A percentile compares a stretch with the other conserved stretches of the same genome.
These are phyloP conservation scores for Seriola rivoliana DNA, from an alignment of 2,113 vertebrate species.

Conservation along the genomic window DNA sequence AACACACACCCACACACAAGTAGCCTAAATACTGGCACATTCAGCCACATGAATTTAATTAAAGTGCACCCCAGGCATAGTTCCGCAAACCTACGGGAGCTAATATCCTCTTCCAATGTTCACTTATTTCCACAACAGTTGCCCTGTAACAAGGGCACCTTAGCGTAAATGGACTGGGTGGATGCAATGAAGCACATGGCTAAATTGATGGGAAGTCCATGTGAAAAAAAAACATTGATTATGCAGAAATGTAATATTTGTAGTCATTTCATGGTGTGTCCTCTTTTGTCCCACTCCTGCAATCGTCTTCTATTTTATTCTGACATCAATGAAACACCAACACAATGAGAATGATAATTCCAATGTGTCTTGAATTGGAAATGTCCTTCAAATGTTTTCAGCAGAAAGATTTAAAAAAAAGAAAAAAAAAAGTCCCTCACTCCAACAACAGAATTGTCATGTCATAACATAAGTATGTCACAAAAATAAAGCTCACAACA, in stretches of 20 bases:
- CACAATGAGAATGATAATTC: neutral
- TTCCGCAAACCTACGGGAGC: constrained; percentile 61
- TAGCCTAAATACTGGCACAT: constrained; percentile 9
- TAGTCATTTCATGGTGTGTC: neutral
- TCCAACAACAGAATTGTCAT: neutral
- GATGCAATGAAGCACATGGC: constrained; percentile 16
- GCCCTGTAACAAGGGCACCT: constrained; percentile 11
- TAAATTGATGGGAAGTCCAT: constrained; percentile 1
- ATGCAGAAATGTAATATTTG: constrained; percentile 11
- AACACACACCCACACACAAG: neutral
- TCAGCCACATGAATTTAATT: constrained; percentile 38
- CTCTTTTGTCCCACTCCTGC: neutral
- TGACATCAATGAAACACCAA: neutral
- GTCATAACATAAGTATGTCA: neutral
- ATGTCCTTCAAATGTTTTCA: constrained; percentile 10
- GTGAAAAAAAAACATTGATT: constrained; percentile 2
- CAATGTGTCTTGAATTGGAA: neutral
- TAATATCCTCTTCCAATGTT: constrained; percentile 31
- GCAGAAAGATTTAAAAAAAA: neutral
- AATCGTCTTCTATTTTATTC: neutral
- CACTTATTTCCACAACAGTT: constrained; percentile 46
- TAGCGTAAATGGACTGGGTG: constrained; percentile 22
- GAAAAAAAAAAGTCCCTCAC: neutral
- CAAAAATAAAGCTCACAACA: neutral
- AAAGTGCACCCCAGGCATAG: constrained; percentile 41